A percentile compares a stretch with the other conserved stretches of the same genome.
These are phyloP conservation scores for Sussaba pulchella DNA, from an alignment of 2,888 invertebrate genomes.

Conservation along the genomic window DNA sequence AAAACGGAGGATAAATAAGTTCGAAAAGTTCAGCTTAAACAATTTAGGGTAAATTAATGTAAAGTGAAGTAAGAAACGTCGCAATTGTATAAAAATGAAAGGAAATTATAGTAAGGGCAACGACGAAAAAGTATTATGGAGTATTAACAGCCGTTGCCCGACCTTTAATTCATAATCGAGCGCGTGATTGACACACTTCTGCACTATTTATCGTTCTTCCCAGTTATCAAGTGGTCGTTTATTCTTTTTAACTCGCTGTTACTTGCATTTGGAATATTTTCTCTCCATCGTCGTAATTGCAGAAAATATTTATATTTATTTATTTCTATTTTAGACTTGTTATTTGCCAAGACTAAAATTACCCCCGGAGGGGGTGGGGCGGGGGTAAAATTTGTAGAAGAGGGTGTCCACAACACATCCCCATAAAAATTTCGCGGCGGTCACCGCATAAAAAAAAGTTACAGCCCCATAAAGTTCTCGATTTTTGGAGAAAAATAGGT, in stretches of 20 bases:
- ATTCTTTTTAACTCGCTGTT: not conserved
- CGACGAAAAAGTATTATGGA: not conserved
- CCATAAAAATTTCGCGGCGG: no score
- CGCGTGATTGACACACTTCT: not conserved
- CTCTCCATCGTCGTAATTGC: not conserved
- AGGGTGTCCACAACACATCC: no score
- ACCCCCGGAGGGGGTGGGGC: no score
- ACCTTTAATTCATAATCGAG: conserved; percentile 1
- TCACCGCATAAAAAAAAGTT: no score
- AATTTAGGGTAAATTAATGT: no score
- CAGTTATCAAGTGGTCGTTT: conserved; percentile 4
- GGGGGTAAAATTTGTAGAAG: no score
- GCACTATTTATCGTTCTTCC: conserved; percentile 1
- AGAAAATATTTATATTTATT: not conserved
- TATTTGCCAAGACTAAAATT: no score
- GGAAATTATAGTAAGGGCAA: not conserved
- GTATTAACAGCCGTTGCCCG: not conserved
- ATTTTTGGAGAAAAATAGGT: no score
- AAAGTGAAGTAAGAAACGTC: no score
- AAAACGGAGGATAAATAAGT: no score
- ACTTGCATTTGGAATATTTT: not conserved
- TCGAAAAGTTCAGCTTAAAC: no score
- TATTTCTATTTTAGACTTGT: not conserved
- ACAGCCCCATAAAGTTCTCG: no score
- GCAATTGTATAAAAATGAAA: not conserved